Base-by-base conservation (phyloP, 2,113 vertebrate genomes). In the Conger conger region DNA sequence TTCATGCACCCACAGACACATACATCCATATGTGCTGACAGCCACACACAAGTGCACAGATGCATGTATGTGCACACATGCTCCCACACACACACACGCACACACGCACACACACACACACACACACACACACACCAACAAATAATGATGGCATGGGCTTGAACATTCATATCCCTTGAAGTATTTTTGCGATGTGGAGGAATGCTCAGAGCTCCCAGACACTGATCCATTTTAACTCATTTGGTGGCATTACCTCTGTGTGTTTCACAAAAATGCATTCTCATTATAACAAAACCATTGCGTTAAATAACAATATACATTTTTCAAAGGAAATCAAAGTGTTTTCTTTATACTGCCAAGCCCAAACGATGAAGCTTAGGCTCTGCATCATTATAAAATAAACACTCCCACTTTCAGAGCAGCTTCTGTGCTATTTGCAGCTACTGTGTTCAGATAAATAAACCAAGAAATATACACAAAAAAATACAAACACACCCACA, bases 81-180 rank as follows among this genome's bases (percentile, higher is more conserved):
- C 54, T 16, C 54, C 8, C 13, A 57, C 54, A 57, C 54, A 57
- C 27, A 68, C 27, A 30, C 23, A 68, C 23, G n/a, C 6, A 73
- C 68, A 27, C 23, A 73, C 15, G 11, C n/a, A 73, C 2, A 16
- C n/a, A 73, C 15, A 33, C 63, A 33, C n/a, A 1, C 63, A 73
- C 63, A 85, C 84, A 85, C 84, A 57, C 33, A 68, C 53, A 81
- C 37, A 8, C 18, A 50, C 7, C 45, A 50, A 9, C 7, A 50
- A 0, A 50, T 50, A 50, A 50, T 50, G 45, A 50, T 50, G 45
- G 45, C 45, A 50, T 13, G 15, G 45, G 45, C 45, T 50, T 50
- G 15, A 50, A 13, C 8, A 50, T 7, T 13, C 11, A 50, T 50
- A 13, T 50, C 45, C 11, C 11, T 13, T 15, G 45, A 9, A 15